Evolutionary conservation across 2,113 vertebrate genomes (phyloP).

Genomic region (Takifugu bimaculatus): DNA sequence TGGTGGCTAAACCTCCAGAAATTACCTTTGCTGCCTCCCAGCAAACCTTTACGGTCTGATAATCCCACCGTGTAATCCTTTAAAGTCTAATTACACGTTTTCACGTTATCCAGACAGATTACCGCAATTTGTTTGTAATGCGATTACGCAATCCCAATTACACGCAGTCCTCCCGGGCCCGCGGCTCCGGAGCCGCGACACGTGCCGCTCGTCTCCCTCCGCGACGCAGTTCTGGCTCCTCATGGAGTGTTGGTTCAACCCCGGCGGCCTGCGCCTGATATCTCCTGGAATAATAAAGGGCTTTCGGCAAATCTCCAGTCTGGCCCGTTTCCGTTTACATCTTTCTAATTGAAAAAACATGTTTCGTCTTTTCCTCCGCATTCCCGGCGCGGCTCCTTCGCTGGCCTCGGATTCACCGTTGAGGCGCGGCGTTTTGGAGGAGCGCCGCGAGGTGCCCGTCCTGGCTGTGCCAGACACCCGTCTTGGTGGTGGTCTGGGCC

Average conservation of each 20-base stretch:
- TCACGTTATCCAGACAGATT: not conserved
- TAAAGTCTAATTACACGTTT: not conserved
- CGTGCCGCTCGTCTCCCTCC: slow-evolving; percentile 15
- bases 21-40: no score
- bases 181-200: slow-evolving; percentile 10
- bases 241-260: slow-evolving; percentile 43
- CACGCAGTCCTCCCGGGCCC: no score
- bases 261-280: slow-evolving; percentile 18
- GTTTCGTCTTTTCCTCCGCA: slow-evolving; percentile 29
- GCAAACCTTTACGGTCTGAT: no score
- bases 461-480: slow-evolving; percentile 40
- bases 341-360: slow-evolving; percentile 35
- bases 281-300: slow-evolving; percentile 32
- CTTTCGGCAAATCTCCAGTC: slow-evolving; percentile 34
- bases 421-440: slow-evolving; percentile 43
- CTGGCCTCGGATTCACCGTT: slow-evolving; percentile 33
- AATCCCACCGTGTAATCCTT: not conserved
- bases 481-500: slow-evolving; percentile 59
- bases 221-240: slow-evolving; percentile 14
- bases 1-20: no score
- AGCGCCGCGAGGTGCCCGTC: slow-evolving; percentile 37
- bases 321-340: slow-evolving; percentile 29
- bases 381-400: slow-evolving; percentile 16
- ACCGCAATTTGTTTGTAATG: not conserved
- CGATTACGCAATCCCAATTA: no score